These are phyloP conservation scores for Pteronotus mesoamericanus DNA, from an alignment of 2,797 vertebrate genomes.

Conservation along the genomic window DNA sequence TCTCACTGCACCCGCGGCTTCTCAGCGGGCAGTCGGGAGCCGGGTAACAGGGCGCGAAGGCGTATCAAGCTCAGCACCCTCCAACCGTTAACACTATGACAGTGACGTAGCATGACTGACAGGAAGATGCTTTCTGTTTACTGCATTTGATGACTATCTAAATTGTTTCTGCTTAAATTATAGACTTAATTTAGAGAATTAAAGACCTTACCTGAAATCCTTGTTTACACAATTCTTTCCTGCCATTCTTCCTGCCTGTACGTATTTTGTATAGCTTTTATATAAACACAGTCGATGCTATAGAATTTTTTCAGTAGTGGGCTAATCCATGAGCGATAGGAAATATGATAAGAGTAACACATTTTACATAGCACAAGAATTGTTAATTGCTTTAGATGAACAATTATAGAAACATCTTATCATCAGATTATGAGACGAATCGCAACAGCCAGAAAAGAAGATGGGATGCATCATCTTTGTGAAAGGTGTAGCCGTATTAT, in stretches of 20 bases:
- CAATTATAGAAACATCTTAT: not conserved
- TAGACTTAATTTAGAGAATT: constrained; percentile 18
- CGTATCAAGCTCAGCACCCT: not conserved
- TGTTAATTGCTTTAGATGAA: not conserved
- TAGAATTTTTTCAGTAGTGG: not conserved
- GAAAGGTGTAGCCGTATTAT: not conserved
- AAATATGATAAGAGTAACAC: not conserved
- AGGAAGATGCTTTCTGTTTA: not conserved
- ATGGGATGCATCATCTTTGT: not conserved
- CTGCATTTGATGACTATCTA: not conserved
- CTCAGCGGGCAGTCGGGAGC: not conserved
- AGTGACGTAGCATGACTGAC: not conserved
- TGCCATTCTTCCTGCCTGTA: constrained; percentile 55
- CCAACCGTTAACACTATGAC: not conserved
- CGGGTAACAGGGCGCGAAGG: not conserved
- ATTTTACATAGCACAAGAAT: not conserved
- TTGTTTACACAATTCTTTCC: not conserved
- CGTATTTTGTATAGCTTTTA: constrained; percentile 54
- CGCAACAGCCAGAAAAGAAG: not conserved
- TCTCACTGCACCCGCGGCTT: not conserved
- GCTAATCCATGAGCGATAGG: not conserved
- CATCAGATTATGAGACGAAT: not conserved
- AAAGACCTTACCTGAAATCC: constrained; percentile 50
- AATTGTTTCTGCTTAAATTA: not conserved
- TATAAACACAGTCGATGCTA: constrained; percentile 55